Base-by-base conservation (phyloP, 2,797 vertebrate genomes). In the Poeciliopsis turneri region DNA sequence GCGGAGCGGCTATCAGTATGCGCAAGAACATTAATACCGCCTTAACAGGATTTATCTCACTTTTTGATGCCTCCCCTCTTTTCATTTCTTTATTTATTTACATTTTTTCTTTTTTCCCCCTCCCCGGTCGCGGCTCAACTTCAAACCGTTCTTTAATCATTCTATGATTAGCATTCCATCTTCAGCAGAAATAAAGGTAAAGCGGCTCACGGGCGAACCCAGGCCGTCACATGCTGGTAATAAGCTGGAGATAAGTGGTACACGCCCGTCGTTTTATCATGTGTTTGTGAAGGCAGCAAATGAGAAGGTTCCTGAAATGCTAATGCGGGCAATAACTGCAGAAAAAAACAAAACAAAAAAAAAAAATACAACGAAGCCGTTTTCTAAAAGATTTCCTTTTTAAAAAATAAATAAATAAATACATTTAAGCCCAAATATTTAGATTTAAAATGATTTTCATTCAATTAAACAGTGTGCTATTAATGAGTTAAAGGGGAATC, bases 11-110 rank as follows among this genome's bases (percentile, higher is more conserved):
- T 80, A 90, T 87, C 78, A 84, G 77, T 81, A 57, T 83, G 77
- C 87, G 88, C 84, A 84, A 85, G 85, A 86, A 85, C 86, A 83
- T 92, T 89, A 91, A 90, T 88, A 76, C 82, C 79, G 90, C 82
- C 84, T 90, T 84, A 87, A 92, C 78, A 78, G 83, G 86, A 92
- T 90, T 91, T 81, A 88, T 89, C 78, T 81, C 70, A 79, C 68
- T 76, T 84, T 51, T 74, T 66, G 46, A 80, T 86, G 75, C 75
- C 73, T 79, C 75, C 72, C 57, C 28, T 68, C 33, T 69, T 10
- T 51, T 83, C 47, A 72, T 78, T 41, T 72, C 20, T 51, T 83
- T 68, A 72, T 78, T 83, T 68, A 64, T 75, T 46, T 46, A 39
- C 12, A 3, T 49, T 20, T 49, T 77, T 41, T 80, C 78, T 53